Evolutionary conservation across 2,797 vertebrate species (phyloP), one percentile per base, ranked within the genome.

Genomic region (Anguilla obscura): DNA sequence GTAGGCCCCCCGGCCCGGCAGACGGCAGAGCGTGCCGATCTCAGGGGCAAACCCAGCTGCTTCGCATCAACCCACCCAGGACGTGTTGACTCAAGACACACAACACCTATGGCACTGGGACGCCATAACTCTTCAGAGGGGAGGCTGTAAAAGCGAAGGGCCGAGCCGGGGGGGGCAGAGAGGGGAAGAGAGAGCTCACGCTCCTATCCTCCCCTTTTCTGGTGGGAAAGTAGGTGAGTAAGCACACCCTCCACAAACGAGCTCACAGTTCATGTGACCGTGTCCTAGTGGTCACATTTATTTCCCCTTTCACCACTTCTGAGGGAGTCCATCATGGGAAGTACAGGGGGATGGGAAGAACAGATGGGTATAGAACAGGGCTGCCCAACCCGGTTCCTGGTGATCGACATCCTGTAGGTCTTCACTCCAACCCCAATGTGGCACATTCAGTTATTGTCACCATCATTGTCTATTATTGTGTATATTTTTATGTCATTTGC

Each of bases 31-130:
- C n/a, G 27, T 58, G 40, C 8, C 18, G 10, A 52, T 48, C 84
- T 79, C 86, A 71, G 83, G 50, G 87, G n/a, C 24, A 36, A 84
- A 87, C 21, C 63, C 90, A 89, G 89, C 88, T 91, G 87, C 56
- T 90, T 91, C 10, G 30, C 86, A 92, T 91, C 86, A 88, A 71
- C 85, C 56, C 69, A 88, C 79, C 86, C 56, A 33, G 50, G 56
- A 58, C 50, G 3, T 83, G 80, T 86, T 90, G 90, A 91, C 88
- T 88, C 66, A 89, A 30, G 88, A 87, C 84, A 40, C 86, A 50
- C 50, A 66, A 74, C 86, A 90, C 86, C 88, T 86, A 83, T 84
- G 69, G 79, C 69, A 89, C 89, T 85, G 74, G 85, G n/a, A 50
- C 63, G n/a, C 87, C 85, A 86, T 84, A 88, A 85, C 84, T 87